Percentiles rank a stretch among this genome's conserved stretches.
Conservation (phyloP, 2,888 invertebrate genomes). For the Furcula furcula region DNA sequence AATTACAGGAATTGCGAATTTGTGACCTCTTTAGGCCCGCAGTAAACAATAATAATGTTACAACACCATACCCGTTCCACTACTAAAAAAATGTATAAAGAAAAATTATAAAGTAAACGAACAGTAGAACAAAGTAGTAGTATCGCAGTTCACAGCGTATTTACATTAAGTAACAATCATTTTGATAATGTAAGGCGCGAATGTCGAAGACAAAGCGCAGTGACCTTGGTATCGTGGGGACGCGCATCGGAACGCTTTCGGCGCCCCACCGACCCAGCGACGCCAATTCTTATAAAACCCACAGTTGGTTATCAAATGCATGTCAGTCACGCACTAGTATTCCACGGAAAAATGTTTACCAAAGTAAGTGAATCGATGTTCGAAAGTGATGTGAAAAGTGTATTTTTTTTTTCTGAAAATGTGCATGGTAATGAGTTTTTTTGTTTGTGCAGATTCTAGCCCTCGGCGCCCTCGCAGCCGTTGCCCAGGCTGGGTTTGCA, state of each 20-base stretch:
- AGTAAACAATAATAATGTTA: too few relatives aligned
- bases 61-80: too few relatives aligned
- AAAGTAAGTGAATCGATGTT: conserved; percentile 59
- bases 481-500: conserved; percentile 76
- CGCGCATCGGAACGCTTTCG: conserved; percentile 46
- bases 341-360: conserved; percentile 69
- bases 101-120: too few relatives aligned
- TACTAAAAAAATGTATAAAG: too few relatives aligned
- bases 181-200: conserved; percentile 66
- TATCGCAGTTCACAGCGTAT: conserved; percentile 63
- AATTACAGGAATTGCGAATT: too few relatives aligned
- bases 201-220: conserved; percentile 68
- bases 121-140: conserved; percentile 51
- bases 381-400: conserved; percentile 35
- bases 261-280: conserved; percentile 66
- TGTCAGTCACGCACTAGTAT: conserved; percentile 70
- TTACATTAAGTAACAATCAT: conserved; percentile 68
- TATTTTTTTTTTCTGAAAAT: conserved; percentile 3
- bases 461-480: conserved; percentile 59
- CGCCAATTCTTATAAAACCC: conserved; percentile 75
- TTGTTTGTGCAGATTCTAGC: conserved; percentile 54
- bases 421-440: conserved; percentile 9
- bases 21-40: too few relatives aligned
- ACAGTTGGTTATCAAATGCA: conserved; percentile 62
- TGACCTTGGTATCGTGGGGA: conserved; percentile 64